phyloP scores from a whole-genome alignment of 1,140 invertebrate genomes.

The Hetaerina americana region DNA sequence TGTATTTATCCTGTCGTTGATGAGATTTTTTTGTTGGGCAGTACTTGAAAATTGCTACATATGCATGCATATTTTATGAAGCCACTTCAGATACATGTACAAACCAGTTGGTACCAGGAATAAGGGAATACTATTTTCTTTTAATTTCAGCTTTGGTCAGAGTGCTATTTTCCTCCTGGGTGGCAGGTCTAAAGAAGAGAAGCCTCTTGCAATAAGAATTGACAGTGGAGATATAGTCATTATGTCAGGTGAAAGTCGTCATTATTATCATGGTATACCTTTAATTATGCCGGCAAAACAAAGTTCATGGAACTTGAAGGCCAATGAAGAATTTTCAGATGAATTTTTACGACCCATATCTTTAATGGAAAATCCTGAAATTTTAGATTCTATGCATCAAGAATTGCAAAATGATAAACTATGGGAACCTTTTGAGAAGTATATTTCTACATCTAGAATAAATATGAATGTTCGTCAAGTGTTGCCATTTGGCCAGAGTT shows the following conservation, averaged over 20 bases:
- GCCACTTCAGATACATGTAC: too few relatives aligned
- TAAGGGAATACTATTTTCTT: constrained; percentile 12
- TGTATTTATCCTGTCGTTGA: too few relatives aligned
- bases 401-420: not conserved
- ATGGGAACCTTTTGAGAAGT: not conserved
- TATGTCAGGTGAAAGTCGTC: constrained; percentile 61
- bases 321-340: too few relatives aligned
- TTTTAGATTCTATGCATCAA: too few relatives aligned
- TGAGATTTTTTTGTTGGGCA: too few relatives aligned
- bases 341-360: too few relatives aligned
- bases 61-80: too few relatives aligned
- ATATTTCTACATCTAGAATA: not conserved
- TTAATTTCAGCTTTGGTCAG: constrained; percentile 63
- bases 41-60: too few relatives aligned
- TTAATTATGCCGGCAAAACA: constrained; percentile 41
- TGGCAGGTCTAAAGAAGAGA: constrained; percentile 44
- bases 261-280: constrained; percentile 74
- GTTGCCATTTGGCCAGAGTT: not conserved
- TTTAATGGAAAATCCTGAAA: too few relatives aligned
- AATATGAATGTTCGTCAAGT: not conserved
- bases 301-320: not conserved
- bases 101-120: too few relatives aligned
- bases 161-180: constrained; percentile 76
- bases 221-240: constrained; percentile 68
- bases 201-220: constrained; percentile 52